Evolutionary conservation across 2,113 vertebrate species (phyloP).

Genomic region (Argyrosomus japonicus): DNA sequence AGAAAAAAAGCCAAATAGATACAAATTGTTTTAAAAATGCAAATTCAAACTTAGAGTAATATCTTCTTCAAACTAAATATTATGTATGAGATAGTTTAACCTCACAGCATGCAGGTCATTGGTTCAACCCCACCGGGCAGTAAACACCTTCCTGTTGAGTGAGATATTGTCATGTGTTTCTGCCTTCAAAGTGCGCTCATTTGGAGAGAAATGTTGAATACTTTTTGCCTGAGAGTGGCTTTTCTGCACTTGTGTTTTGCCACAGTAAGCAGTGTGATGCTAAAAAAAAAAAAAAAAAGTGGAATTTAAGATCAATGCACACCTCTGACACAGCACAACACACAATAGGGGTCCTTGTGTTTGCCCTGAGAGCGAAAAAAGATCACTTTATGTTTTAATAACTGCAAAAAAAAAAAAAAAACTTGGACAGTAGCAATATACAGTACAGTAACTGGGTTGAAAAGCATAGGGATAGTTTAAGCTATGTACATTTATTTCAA

Average conservation of each 20-base stretch:
- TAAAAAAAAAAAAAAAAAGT: constrained; percentile 21
- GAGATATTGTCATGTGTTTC: neutral
- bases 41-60: constrained; percentile 1
- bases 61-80: neutral
- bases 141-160: neutral
- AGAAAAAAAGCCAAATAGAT: neutral
- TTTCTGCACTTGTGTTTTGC: constrained; percentile 34
- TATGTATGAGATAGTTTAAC: neutral
- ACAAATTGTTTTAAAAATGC: neutral
- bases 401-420: neutral
- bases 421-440: constrained; percentile 32
- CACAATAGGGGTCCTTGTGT: constrained; percentile 7
- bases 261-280: constrained; percentile 27
- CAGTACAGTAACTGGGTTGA: constrained; percentile 13
- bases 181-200: constrained; percentile 6
- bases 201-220: constrained; percentile 3
- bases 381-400: constrained; percentile 25
- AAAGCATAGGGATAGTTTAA: constrained; percentile 37
- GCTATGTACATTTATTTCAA: constrained; percentile 25
- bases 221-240: constrained; percentile 16
- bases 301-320: constrained; percentile 31
- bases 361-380: constrained; percentile 19
- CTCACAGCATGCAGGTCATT: neutral
- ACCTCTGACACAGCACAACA: constrained; percentile 43
- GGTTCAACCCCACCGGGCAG: neutral